Evolutionary conservation across 2,888 invertebrate genomes (phyloP).

Genomic region (Laothoe populi): DNA sequence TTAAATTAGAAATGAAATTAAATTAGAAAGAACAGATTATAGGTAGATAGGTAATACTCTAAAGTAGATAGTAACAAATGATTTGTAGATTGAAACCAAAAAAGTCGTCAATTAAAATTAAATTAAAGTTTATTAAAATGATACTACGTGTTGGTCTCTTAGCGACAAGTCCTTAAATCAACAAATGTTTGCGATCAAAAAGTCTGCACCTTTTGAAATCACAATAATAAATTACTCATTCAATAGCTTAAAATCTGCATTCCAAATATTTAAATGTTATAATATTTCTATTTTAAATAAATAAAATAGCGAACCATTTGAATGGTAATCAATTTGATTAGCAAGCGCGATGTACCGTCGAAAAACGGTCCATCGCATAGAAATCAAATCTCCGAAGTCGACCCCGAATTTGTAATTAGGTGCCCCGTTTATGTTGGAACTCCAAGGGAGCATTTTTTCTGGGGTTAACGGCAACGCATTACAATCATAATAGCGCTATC

Average conservation of each 20-base stretch:
- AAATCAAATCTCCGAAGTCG: constrained; percentile 26
- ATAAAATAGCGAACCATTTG: background rate
- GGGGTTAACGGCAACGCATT: constrained; percentile 76
- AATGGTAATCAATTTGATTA: background rate
- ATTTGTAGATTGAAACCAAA: no score
- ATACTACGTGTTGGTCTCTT: no score
- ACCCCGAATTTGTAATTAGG: constrained; percentile 31
- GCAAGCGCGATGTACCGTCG: background rate
- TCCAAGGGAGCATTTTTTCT: constrained; percentile 60
- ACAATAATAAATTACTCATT: background rate
- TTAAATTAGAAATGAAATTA: no score
- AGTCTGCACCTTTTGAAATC: no score
- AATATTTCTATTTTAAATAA: background rate
- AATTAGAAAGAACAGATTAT: no score
- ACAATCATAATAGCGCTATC: constrained; percentile 81
- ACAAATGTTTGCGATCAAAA: no score
- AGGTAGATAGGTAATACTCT: no score
- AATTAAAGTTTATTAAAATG: no score
- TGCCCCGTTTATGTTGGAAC: constrained; percentile 60
- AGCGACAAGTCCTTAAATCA: no score
- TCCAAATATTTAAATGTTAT: background rate
- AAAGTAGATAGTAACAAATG: no score
- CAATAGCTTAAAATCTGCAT: background rate
- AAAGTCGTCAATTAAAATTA: no score
- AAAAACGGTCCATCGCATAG: constrained; percentile 34